Evolutionary conservation across 2,113 vertebrate genomes (phyloP).

Genomic region (Zapornia atra): DNA sequence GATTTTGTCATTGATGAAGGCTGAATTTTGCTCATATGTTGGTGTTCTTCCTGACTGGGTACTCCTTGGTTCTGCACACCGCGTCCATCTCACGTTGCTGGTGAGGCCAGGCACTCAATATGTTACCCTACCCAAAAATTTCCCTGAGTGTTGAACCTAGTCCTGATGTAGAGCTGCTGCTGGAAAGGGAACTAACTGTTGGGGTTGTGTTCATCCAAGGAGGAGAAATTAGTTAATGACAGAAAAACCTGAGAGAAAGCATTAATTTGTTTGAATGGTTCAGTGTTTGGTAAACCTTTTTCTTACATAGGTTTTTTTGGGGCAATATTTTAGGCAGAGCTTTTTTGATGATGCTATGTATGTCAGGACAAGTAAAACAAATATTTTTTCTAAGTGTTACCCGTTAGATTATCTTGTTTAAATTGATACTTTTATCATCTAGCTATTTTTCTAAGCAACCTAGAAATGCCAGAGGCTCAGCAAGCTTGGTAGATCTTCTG

Average conservation of each 20-base stretch:
- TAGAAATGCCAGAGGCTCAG: constrained; percentile 52
- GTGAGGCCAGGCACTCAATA: neutral
- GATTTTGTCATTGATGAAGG: neutral
- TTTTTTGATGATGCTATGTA: constrained; percentile 14
- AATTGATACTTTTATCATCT: constrained; percentile 42
- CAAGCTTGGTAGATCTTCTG: constrained; percentile 14
- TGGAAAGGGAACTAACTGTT: rapidly evolving
- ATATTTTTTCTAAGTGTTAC: constrained; percentile 23
- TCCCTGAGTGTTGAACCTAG: neutral
- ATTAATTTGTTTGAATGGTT: neutral
- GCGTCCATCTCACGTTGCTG: neutral
- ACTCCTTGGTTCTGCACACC: neutral
- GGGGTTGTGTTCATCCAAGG: neutral
- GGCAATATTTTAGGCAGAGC: neutral
- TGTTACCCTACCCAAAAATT: neutral
- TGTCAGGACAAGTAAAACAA: constrained; percentile 31
- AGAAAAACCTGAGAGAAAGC: neutral
- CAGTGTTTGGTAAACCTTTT: neutral
- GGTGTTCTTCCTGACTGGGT: neutral
- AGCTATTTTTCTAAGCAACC: constrained; percentile 11
- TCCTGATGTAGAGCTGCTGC: neutral
- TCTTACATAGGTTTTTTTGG: neutral
- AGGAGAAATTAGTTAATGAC: neutral
- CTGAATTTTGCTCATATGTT: neutral
- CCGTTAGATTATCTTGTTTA: constrained; percentile 38